phyloP scores from a whole-genome alignment of 2,797 vertebrate species.

The Scleropages formosus region DNA sequence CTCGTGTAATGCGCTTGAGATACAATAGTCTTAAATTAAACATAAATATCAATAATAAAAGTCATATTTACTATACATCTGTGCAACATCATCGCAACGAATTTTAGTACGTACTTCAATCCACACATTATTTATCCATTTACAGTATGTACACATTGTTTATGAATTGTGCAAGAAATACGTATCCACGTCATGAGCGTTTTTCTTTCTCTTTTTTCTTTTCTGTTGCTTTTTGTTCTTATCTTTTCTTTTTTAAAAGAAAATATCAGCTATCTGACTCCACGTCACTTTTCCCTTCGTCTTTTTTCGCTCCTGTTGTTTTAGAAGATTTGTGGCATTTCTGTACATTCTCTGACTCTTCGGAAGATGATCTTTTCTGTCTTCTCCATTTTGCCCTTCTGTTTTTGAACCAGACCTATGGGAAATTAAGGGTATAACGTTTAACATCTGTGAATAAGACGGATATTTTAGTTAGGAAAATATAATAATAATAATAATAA shows the following conservation, averaged over 20 bases:
- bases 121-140: constrained; percentile 69
- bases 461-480: not conserved
- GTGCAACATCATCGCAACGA: constrained; percentile 79
- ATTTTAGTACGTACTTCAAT: constrained; percentile 66
- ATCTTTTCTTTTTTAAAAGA: not conserved
- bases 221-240: not conserved
- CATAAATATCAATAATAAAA: constrained; percentile 74
- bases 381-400: constrained; percentile 95
- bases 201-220: constrained; percentile 23
- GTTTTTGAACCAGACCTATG: constrained; percentile 98
- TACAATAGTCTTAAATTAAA: constrained; percentile 69
- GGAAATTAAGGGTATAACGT: constrained; percentile 22
- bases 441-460: constrained; percentile 12
- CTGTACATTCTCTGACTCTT: constrained; percentile 90
- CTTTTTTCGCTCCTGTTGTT: constrained; percentile 77
- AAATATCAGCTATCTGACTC: constrained; percentile 92
- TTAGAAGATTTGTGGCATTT: constrained; percentile 90
- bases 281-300: constrained; percentile 85
- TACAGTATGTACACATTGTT: constrained; percentile 68
- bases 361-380: constrained; percentile 93
- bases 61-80: constrained; percentile 70
- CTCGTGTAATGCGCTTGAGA: constrained; percentile 26
- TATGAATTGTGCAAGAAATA: constrained; percentile 71
- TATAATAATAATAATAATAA: not conserved
- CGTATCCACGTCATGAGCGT: constrained; percentile 58